Base-by-base conservation (phyloP, 1,140 invertebrate genomes). In the Sycophila sp. region DNA sequence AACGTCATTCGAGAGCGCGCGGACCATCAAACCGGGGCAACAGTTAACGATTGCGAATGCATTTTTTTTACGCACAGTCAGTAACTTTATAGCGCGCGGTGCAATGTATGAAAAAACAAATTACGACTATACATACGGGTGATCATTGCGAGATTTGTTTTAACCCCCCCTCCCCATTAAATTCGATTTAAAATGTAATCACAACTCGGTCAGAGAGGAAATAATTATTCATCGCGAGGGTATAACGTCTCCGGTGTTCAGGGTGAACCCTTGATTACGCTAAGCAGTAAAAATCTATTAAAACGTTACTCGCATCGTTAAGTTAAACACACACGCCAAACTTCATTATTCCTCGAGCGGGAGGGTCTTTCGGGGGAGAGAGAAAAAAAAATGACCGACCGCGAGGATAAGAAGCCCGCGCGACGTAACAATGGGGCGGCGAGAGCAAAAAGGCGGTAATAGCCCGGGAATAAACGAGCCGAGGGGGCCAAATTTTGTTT, bases 361-460 rank as follows among this genome's bases (percentile, higher is more conserved):
- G 7, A 28, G 19, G 17, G 24, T 49, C 24, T 13, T n/a, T 1
- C 51, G 28, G 26, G 7, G 26, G 19, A 28, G 24, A 13, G 28
- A 32, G 17, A 34, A 10, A 3, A 22, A 49, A 10, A 22, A 8
- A 7, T 36, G 49, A 26, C 26, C n/a, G 47, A 7, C 4, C 4
- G 11, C 2, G 28, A 10, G 22, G 26, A 28, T 10, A 58, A 58
- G n/a, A 58, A 38, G 30, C 74, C 76, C 64, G 73, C 74, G 75
- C 73, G 81, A 78, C 79, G 77, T 78, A 77, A 73, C 76, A n/a
- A n/a, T 80, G 80, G 80, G 72, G 82, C 81, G 38, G 8, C 58
- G n/a, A 24, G 45, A 30, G 22, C 42, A 64, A 65, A 58, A 36
- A 65, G 22, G 26, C 49, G 34, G 28, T 59, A 58, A 51, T 49